Evolutionary conservation across 2,888 invertebrate genomes (phyloP).

Genomic region (Drosophila hamatofila): DNA sequence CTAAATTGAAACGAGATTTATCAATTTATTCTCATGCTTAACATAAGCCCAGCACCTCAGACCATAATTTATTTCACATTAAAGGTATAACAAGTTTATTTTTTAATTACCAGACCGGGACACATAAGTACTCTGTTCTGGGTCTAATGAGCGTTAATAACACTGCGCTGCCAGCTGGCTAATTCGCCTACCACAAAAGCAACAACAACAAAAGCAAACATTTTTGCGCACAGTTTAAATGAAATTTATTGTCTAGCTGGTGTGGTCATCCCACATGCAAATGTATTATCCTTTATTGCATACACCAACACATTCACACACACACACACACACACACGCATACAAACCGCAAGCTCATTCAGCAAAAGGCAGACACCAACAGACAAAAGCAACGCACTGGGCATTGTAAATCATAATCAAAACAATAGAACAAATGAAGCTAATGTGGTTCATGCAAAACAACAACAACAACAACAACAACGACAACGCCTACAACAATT

Average conservation of each 20-base stretch:
- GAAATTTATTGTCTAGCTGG: slow-evolving; percentile 69
- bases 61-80: not conserved
- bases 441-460: slow-evolving; percentile 67
- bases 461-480: slow-evolving; percentile 30
- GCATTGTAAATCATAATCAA: slow-evolving; percentile 83
- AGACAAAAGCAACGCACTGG: slow-evolving; percentile 75
- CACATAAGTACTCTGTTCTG: slow-evolving; percentile 16
- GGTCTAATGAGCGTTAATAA: slow-evolving; percentile 67
- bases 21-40: not conserved
- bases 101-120: slow-evolving; percentile 33
- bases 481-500: slow-evolving; percentile 20
- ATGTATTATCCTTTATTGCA: slow-evolving; percentile 54
- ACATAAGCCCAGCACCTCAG: not conserved
- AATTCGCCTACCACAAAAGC: slow-evolving; percentile 27
- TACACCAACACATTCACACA: slow-evolving; percentile 21
- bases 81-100: not conserved
- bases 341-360: slow-evolving; percentile 64
- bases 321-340: slow-evolving; percentile 11
- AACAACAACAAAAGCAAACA: slow-evolving; percentile 29
- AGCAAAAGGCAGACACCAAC: slow-evolving; percentile 46
- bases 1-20: not conserved
- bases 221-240: slow-evolving; percentile 61
- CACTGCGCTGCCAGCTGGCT: slow-evolving; percentile 25
- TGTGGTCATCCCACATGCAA: slow-evolving; percentile 52
- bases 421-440: slow-evolving; percentile 83